A percentile compares a stretch with the other conserved stretches of the same genome.
These are phyloP conservation scores for Dryadula phaetusa DNA, from an alignment of 2,888 invertebrate genomes.

Conservation along the genomic window DNA sequence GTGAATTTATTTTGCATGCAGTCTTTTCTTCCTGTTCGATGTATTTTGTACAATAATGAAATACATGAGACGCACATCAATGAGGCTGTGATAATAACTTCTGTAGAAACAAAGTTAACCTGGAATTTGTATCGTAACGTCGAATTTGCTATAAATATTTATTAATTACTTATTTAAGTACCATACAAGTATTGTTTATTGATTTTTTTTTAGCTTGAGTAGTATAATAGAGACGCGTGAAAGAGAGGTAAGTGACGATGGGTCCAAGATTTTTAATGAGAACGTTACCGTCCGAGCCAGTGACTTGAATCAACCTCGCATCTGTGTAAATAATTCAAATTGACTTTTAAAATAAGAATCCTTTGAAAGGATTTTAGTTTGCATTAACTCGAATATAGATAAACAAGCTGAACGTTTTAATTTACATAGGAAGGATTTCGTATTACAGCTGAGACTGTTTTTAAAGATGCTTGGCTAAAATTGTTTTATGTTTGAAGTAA, in stretches of 20 bases:
- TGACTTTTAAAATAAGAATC: slow-evolving; percentile 12
- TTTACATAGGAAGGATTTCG: not conserved
- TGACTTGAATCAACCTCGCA: slow-evolving; percentile 52
- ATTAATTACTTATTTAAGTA: slow-evolving; percentile 56
- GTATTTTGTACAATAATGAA: slow-evolving; percentile 47
- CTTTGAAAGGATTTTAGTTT: not conserved
- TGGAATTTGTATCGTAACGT: slow-evolving; percentile 67
- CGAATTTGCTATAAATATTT: slow-evolving; percentile 51
- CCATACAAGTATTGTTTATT: slow-evolving; percentile 76
- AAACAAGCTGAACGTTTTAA: not conserved
- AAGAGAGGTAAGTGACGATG: slow-evolving; percentile 57
- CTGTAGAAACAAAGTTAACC: slow-evolving; percentile 53
- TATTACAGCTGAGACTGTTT: not conserved
- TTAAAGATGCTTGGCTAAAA: too few species aligned
- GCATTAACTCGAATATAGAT: slow-evolving; percentile 11
- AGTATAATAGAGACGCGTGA: slow-evolving; percentile 60
- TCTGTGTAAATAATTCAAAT: slow-evolving; percentile 18
- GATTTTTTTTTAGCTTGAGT: slow-evolving; percentile 64
- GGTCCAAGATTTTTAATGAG: slow-evolving; percentile 56
- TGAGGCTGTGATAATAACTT: slow-evolving; percentile 78
- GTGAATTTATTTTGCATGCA: slow-evolving; percentile 47
- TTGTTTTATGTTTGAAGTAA: too few species aligned
- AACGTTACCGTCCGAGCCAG: slow-evolving; percentile 75
- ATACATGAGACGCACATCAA: slow-evolving; percentile 72
- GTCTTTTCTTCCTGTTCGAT: slow-evolving; percentile 50